phyloP scores from a whole-genome alignment of 1,140 invertebrate species.

The Halesus radiatus region DNA sequence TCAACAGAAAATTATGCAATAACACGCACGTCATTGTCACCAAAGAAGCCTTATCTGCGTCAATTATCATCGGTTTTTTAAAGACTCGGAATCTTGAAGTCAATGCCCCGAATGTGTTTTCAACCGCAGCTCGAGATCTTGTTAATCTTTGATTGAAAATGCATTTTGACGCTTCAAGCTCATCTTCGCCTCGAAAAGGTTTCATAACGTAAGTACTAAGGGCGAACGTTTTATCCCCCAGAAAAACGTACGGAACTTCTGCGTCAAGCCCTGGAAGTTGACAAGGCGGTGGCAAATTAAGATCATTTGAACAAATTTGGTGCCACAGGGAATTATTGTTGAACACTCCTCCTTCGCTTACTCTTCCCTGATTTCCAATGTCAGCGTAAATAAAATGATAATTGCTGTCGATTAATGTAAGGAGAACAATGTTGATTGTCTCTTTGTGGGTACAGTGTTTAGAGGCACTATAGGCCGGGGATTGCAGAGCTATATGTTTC shows the following conservation, averaged over 20 bases:
- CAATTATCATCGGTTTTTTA: conserved; percentile 59
- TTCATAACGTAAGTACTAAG: conserved; percentile 64
- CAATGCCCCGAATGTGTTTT: conserved; percentile 70
- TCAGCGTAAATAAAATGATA: conserved; percentile 57
- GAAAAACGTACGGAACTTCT: conserved; percentile 62
- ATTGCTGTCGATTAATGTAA: conserved; percentile 57
- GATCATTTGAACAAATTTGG: conserved; percentile 44
- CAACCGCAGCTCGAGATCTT: conserved; percentile 62
- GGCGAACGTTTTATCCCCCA: conserved; percentile 70
- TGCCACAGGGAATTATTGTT: conserved; percentile 51
- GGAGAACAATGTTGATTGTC: conserved; percentile 55
- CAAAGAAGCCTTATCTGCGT: conserved; percentile 58
- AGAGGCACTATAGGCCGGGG: neutral
- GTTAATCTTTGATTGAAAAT: conserved; percentile 63
- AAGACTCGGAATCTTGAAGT: conserved; percentile 64
- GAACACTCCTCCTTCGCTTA: conserved; percentile 31
- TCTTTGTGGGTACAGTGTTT: neutral
- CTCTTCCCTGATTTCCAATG: conserved; percentile 51
- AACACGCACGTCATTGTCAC: conserved; percentile 57
- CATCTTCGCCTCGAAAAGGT: conserved; percentile 61
- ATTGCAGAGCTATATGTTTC: neutral
- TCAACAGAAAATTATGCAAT: conserved; percentile 61
- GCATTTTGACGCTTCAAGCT: conserved; percentile 57
- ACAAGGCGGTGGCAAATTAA: conserved; percentile 58
- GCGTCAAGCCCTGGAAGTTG: conserved; percentile 55